Base-by-base conservation (phyloP, 2,888 invertebrate species). In the Tethea ocularis region DNA sequence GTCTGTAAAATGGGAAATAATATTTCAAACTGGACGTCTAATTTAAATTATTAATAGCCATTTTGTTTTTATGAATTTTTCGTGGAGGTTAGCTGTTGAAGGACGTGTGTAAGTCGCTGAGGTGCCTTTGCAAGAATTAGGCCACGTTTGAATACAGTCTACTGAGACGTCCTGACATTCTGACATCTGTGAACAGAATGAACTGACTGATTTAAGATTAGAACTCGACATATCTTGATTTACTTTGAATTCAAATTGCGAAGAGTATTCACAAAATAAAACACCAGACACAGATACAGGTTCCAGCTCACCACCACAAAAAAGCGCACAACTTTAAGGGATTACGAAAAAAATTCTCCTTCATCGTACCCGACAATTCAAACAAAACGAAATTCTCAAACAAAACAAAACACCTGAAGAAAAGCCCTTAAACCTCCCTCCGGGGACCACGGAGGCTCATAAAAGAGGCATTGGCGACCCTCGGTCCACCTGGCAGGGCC, bases 371-470 rank as follows among this genome's bases (percentile, higher is more conserved):
- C 46, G 46, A 46, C 17, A n/a, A 46, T 46, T 46, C 46, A 46
- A 46, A 20, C 46, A 46, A 46, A 20, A 17, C 46, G 20, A 46
- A 38, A 38, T 38, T 38, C 38, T 38, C n/a, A 38, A 38, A 38
- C 38, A n/a, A 38, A 46, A 46, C 46, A 46, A 46, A 46, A 46
- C 46, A 46, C 46, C 46, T 46, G 46, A 46, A 46, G 46, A 20
- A 46, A 61, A 58, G 59, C 52, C 54, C 56, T 36, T 60, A 54
- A 56, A 24, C 62, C 62, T 59, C 59, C 26, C 20, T 66, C 60
- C 20, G 20, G 57, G 61, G 61, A 61, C 63, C 63, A 60, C 52
- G 52, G 58, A 62, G 67, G 59, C 62, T 61, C 59, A 62, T 60
- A 61, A 65, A 67, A 69, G 68, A 59, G 54, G 59, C 46, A 60